Percentiles rank a stretch among this genome's conserved stretches.
phyloP scores from a whole-genome alignment of 2,888 invertebrate genomes.

The Andricus quercusramuli region DNA sequence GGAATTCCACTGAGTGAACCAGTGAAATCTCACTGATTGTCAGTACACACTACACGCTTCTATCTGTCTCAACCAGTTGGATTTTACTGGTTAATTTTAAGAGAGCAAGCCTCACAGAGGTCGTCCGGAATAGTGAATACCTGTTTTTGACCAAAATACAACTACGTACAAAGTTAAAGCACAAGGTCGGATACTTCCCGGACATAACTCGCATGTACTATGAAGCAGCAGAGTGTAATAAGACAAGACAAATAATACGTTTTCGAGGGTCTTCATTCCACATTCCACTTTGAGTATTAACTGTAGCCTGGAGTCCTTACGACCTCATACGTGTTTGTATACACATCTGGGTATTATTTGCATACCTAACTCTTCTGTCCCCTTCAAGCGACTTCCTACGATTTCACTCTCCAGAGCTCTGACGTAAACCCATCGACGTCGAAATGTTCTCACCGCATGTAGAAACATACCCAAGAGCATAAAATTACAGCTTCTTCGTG shows the following conservation, averaged over 20 bases:
- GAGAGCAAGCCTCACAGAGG: no score
- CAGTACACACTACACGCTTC: no score
- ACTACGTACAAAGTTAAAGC: no score
- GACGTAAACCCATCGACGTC: not conserved
- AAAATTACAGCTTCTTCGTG: constrained; percentile 52
- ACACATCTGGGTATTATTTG: not conserved
- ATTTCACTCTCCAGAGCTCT: constrained; percentile 45
- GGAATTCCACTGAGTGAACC: no score
- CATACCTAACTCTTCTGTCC: constrained; percentile 6
- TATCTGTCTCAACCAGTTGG: no score
- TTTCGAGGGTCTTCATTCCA: not conserved
- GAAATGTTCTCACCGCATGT: constrained; percentile 43
- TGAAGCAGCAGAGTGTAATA: not conserved
- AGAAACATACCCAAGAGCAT: constrained; percentile 42
- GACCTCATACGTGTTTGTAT: constrained; percentile 11
- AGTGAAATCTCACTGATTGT: no score
- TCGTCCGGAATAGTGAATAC: no score
- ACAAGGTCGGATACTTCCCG: no score
- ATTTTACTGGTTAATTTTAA: no score
- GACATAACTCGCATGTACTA: not conserved
- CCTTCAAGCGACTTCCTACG: constrained; percentile 1
- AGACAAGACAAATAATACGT: not conserved
- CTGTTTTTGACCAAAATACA: no score
- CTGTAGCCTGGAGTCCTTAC: not conserved
- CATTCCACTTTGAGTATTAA: constrained; percentile 5